Conservation (phyloP, 2,797 vertebrate genomes). For the Odontamblyopus rebecca region DNA sequence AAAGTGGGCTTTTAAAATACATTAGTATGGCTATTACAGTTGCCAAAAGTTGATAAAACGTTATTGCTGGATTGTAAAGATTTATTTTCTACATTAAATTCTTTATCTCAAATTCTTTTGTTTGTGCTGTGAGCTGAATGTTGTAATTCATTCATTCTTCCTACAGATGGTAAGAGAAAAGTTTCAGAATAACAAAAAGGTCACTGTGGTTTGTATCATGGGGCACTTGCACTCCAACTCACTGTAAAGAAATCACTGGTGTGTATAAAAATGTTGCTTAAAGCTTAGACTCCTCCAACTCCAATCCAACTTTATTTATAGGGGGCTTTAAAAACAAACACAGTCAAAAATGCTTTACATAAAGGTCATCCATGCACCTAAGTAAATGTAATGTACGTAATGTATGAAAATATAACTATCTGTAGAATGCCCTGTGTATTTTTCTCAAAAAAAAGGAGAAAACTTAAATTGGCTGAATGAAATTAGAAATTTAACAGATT, state of each 20-base stretch:
- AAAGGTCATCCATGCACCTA: background rate
- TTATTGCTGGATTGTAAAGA: background rate
- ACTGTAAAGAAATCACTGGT: background rate
- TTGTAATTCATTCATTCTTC: slow-evolving; percentile 34
- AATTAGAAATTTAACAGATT: too few relatives aligned
- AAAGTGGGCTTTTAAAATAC: slow-evolving; percentile 12
- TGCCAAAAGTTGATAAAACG: slow-evolving; percentile 9
- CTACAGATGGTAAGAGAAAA: slow-evolving; percentile 37
- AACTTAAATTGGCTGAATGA: too few relatives aligned
- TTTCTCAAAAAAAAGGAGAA: background rate
- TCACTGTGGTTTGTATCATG: slow-evolving; percentile 21
- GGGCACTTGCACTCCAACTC: slow-evolving; percentile 15
- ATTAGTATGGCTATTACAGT: background rate
- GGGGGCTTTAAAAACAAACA: background rate
- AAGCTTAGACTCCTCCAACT: background rate
- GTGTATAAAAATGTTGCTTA: background rate
- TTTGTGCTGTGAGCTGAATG: slow-evolving; percentile 43
- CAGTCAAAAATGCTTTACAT: too few relatives aligned
- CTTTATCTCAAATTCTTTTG: slow-evolving; percentile 12
- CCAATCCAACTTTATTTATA: background rate
- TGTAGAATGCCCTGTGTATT: background rate
- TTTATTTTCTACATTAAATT: slow-evolving; percentile 15
- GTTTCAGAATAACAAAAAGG: slow-evolving; percentile 9
- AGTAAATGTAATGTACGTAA: too few relatives aligned
- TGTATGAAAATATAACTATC: background rate